Evolutionary conservation across 2,113 vertebrate species (phyloP), one percentile per base, ranked within the genome.

Genomic region (Ailurus styani): DNA sequence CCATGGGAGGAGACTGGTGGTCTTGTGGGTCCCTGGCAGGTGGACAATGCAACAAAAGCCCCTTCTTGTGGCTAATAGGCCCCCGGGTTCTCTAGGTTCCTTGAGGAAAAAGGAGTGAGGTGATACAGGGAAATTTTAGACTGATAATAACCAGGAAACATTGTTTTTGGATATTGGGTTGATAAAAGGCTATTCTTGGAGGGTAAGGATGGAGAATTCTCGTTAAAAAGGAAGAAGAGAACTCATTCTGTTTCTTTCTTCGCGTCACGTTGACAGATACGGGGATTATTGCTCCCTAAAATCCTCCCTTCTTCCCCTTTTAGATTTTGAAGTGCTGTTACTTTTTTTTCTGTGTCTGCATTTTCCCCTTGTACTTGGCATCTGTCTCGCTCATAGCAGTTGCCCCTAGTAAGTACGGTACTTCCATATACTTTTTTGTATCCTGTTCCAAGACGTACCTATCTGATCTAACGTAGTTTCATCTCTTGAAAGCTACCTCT

Each of bases 401-500:
- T 40, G 25, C 37, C 40, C 83, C 45, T 52, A 64, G 7, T 57
- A n/a, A 34, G 37, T 7, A 2, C 18, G 68, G 62, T 13, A 42
- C 1, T 10, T 31, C 29, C 2, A 1, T 50, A 2, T 1, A 6
- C 17, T 42, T 52, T 25, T 34, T 79, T 3, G 0, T 64, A 7
- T 81, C 68, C 60, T 45, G n/a, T 78, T 97, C 25, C 14, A 34
- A 52, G 66, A 79, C 50, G 11, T 31, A 62, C 50, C n/a, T 90
- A 13, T 60, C 84, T 78, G 29, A 77, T 54, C 84, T 20, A 62
- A 77, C 6, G 45, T 34, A 4, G 11, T 9, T 87, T 84, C 42
- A 34, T 90, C 37, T 64, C 81, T 95, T 25, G 57, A 47, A 82
- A 86, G 91, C 96, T 88, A 21, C 47, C 17, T 47, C 75, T 42